Evolutionary conservation across 2,888 invertebrate genomes (phyloP).

Genomic region (Biston stratarius): DNA sequence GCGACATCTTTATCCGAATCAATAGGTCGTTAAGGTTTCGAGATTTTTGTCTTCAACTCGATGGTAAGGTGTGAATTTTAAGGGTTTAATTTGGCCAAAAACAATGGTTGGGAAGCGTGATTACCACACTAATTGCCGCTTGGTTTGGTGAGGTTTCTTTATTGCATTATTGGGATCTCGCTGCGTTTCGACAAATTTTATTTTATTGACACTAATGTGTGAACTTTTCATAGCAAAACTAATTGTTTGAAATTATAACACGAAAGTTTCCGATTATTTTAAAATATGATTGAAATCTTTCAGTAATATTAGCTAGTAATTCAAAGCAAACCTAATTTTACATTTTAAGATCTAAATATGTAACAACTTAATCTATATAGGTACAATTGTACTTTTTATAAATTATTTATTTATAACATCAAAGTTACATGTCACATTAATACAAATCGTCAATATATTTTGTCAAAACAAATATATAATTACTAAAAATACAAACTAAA

Average conservation of each 20-base stretch:
- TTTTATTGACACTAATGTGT: conserved; percentile 12
- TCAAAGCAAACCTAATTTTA: no score
- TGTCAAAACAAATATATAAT: no score
- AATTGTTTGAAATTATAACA: background rate
- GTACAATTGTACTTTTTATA: no score
- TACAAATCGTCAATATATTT: no score
- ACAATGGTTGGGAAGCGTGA: conserved; percentile 46
- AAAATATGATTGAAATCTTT: no score
- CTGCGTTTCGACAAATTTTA: conserved; percentile 15
- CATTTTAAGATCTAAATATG: no score
- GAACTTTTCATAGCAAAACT: conserved; percentile 1
- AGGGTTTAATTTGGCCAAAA: conserved; percentile 47
- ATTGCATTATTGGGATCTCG: conserved; percentile 32
- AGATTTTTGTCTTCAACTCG: conserved; percentile 47
- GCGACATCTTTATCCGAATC: conserved; percentile 79
- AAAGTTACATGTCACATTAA: no score
- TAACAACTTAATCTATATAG: no score
- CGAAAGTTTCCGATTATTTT: background rate
- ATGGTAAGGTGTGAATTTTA: conserved; percentile 66
- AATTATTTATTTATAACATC: no score
- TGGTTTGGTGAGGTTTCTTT: conserved; percentile 51
- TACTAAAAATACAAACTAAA: no score
- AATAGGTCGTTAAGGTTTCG: conserved; percentile 75
- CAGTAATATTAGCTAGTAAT: no score
- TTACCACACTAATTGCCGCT: conserved; percentile 57